Base-by-base conservation (phyloP, 2,113 vertebrate genomes). In the Mormyrus iriodes region DNA sequence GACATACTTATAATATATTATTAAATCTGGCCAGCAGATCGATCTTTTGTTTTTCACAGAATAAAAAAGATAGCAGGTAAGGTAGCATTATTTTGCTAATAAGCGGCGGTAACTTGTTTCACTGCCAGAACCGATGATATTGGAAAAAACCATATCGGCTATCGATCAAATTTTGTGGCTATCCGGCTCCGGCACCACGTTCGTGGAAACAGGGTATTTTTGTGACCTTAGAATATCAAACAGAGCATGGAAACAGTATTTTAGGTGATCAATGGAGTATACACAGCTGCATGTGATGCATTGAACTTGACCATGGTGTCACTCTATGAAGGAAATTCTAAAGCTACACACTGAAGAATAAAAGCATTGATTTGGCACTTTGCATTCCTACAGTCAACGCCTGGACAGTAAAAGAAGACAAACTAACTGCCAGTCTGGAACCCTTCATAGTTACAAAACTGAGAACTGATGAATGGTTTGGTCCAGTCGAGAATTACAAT, bases 341-440 rank as follows among this genome's bases (percentile, higher is more conserved):
- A 19, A 82, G 42, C 39, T 27, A 53, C 55, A 53, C 42, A 84
- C 44, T 84, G 21, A 44, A 84, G 82, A 44, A 46, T 84, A 84
- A 84, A 44, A 87, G 44, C 31, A 90, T 44, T 53, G 4, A n/a
- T 27, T 88, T 58, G 58, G 12, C 58, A 85, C 73, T 86, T 55
- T 44, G 53, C 42, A 48, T 27, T 44, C 49, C n/a, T 44, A 52
- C n/a, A 82, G 15, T 88, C 79, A 48, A 83, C 15, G 88, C 35
- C 31, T 88, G 79, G 61, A 76, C 51, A 49, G 65, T 31, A 31
- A 83, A 84, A 89, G 12, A 55, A 4, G 87, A 85, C 52, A 73
- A 48, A 89, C 88, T 91, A 91, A 89, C 90, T 92, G 92, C 89
- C 92, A 89, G 86, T 52, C 65, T 52, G 82, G 79, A 91, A 91